Conservation (phyloP, 2,888 invertebrate genomes). For the Brachycybe producta region DNA sequence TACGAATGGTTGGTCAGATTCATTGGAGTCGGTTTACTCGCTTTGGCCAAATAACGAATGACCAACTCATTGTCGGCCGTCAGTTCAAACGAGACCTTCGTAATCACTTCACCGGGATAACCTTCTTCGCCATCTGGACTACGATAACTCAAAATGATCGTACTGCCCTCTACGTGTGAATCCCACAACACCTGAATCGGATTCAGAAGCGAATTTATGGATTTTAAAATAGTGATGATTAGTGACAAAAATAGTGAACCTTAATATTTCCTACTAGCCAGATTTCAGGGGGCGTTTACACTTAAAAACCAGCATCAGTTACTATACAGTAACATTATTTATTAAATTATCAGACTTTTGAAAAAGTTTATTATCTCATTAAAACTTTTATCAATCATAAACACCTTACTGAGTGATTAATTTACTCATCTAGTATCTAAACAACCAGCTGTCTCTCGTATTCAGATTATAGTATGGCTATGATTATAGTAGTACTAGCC, state of each 20-base stretch:
- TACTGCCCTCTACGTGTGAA: constrained; percentile 44
- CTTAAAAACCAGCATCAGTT: too few species aligned
- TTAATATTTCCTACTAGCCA: constrained; percentile 1
- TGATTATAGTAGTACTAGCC: too few species aligned
- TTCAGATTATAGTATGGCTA: too few species aligned
- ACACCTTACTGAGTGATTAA: too few species aligned
- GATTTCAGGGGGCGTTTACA: not conserved
- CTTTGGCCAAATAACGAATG: constrained; percentile 59
- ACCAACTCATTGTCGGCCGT: constrained; percentile 58
- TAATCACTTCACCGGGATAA: constrained; percentile 69
- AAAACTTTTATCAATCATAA: too few species aligned
- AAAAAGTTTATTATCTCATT: too few species aligned
- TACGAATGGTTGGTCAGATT: constrained; percentile 80
- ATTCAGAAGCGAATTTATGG: too few species aligned
- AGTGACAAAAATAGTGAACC: not conserved
- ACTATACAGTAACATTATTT: too few species aligned
- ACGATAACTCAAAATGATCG: constrained; percentile 57
- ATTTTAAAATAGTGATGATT: constrained; percentile 12
- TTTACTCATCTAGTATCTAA: too few species aligned
- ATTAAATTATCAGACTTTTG: too few species aligned
- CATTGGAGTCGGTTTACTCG: constrained; percentile 64
- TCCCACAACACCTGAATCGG: constrained; percentile 50
- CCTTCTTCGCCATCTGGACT: constrained; percentile 73
- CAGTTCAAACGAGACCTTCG: constrained; percentile 55
- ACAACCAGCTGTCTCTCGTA: too few species aligned